These are phyloP conservation scores for Laterallus jamaicensis DNA, from an alignment of 2,113 vertebrate species.

Conservation along the genomic window DNA sequence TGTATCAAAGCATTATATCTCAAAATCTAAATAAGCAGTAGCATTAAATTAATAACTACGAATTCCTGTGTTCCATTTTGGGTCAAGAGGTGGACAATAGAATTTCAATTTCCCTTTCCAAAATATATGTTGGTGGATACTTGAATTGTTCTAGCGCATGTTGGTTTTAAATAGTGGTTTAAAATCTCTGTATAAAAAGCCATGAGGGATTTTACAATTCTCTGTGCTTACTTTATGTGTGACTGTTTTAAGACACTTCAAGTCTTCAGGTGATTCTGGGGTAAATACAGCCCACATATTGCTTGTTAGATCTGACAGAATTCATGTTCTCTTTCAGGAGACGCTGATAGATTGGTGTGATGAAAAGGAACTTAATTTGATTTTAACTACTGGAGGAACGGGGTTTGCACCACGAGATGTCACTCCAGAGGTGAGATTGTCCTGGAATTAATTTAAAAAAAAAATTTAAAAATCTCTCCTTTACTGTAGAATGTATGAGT, in stretches of 20 bases:
- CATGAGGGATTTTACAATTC: background rate
- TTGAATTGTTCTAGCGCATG: background rate
- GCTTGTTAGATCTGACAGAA: slow-evolving; percentile 40
- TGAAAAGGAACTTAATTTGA: slow-evolving; percentile 98
- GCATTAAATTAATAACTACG: background rate
- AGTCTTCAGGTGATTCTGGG: background rate
- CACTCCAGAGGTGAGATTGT: slow-evolving; percentile 92
- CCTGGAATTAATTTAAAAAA: background rate
- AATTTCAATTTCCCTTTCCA: slow-evolving; percentile 4
- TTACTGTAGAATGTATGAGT: background rate
- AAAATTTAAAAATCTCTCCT: slow-evolving; percentile 2
- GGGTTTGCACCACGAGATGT: slow-evolving; percentile 98
- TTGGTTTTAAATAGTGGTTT: background rate
- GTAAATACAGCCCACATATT: background rate
- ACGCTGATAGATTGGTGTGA: slow-evolving; percentile 98
- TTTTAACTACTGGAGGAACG: slow-evolving; percentile 97
- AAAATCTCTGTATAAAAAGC: background rate
- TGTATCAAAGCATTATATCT: background rate
- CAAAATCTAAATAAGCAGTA: background rate
- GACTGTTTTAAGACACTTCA: background rate
- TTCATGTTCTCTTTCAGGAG: slow-evolving; percentile 81
- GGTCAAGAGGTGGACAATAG: background rate
- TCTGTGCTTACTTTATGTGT: background rate
- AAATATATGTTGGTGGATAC: background rate
- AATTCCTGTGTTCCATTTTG: slow-evolving; percentile 12